Percentiles rank a stretch among this genome's conserved stretches.
phyloP scores from a whole-genome alignment of 2,113 vertebrate genomes.

The Corythornis madagascariensis region DNA sequence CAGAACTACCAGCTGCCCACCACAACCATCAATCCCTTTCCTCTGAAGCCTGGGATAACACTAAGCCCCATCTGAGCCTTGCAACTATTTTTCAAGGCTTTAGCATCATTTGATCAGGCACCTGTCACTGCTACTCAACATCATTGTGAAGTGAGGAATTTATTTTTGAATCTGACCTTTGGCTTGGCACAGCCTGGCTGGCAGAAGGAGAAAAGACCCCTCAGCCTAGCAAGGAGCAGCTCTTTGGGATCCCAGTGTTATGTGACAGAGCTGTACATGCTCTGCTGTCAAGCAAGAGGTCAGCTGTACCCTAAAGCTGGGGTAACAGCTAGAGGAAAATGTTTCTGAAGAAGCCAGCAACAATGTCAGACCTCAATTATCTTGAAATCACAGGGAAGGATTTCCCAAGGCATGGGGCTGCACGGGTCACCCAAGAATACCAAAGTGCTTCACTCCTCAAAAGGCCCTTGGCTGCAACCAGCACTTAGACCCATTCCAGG shows the following conservation, averaged over 20 bases:
- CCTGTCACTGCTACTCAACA: conserved; percentile 50
- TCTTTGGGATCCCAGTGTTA: not conserved
- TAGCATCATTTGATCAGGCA: conserved; percentile 47
- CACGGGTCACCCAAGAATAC: not conserved
- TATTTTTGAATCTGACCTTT: conserved; percentile 45
- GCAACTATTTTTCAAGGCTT: conserved; percentile 3
- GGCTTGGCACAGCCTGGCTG: not conserved
- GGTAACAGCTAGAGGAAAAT: not conserved
- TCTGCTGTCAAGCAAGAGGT: not conserved
- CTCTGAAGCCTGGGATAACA: not conserved
- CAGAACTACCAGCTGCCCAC: not conserved
- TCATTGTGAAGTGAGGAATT: not conserved
- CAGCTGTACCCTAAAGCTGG: not conserved
- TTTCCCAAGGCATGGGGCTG: accelerated
- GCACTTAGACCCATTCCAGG: not conserved
- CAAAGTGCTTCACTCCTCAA: not conserved
- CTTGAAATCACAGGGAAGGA: not conserved
- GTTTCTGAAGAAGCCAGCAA: not conserved
- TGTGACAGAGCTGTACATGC: not conserved
- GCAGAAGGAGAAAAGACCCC: not conserved
- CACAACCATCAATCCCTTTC: not conserved
- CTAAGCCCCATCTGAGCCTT: not conserved
- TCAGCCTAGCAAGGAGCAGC: not conserved
- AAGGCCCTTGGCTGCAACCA: not conserved
- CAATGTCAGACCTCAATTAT: not conserved